Percentiles rank a stretch among this genome's conserved stretches.
Evolutionary conservation across 1,140 invertebrate species (phyloP).

Genomic region (Scaptomyza hsui): DNA sequence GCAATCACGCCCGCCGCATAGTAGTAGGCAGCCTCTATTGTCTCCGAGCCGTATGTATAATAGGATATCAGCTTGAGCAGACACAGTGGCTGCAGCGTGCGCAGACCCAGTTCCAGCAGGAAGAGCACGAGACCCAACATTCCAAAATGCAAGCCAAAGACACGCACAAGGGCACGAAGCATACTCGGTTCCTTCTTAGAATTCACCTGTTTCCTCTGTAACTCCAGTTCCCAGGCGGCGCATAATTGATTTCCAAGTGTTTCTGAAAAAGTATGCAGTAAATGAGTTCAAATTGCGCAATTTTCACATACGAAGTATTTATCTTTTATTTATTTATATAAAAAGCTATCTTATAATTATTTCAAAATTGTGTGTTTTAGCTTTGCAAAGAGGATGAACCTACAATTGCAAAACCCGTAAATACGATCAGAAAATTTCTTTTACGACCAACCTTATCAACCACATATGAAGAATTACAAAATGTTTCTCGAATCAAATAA

Average conservation of each 20-base stretch:
- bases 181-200: constrained; percentile 69
- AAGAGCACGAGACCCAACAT: constrained; percentile 69
- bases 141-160: constrained; percentile 70
- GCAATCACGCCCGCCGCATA: constrained; percentile 88
- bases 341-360: neutral
- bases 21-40: constrained; percentile 86
- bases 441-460: constrained; percentile 12
- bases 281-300: too few relatives aligned
- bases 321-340: neutral
- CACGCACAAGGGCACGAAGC: constrained; percentile 54
- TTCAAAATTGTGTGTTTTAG: neutral
- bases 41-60: constrained; percentile 83
- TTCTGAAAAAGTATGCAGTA: constrained; percentile 58
- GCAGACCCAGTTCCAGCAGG: constrained; percentile 68
- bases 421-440: neutral
- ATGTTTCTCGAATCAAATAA: constrained; percentile 14
- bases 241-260: constrained; percentile 70
- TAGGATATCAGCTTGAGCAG: constrained; percentile 90
- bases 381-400: neutral
- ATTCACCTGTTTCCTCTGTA: constrained; percentile 42
- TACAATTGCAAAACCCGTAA: neutral
- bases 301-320: too few relatives aligned
- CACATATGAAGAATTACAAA: constrained; percentile 10
- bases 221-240: constrained; percentile 66
- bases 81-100: constrained; percentile 89